phyloP scores from a whole-genome alignment of 2,113 vertebrate species.

The Albula glossodonta region DNA sequence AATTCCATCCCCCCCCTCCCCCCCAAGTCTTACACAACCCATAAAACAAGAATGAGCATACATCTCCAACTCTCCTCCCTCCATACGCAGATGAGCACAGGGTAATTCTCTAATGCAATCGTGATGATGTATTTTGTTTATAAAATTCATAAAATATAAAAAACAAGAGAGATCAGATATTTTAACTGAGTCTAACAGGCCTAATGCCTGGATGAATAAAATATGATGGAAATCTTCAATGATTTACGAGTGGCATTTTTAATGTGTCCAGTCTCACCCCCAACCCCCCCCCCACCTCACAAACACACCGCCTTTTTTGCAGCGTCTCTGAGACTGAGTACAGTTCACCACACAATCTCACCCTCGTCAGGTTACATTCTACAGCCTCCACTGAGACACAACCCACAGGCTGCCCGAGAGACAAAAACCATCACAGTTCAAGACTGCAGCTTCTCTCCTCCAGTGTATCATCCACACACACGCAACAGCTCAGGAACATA shows the following conservation, averaged over 20 bases:
- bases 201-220: neutral
- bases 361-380: neutral
- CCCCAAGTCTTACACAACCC: neutral
- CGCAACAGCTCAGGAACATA: neutral
- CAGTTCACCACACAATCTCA: neutral
- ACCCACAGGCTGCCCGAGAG: neutral
- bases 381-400: neutral
- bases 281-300: too few relatives aligned
- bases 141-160: neutral
- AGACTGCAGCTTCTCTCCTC: neutral
- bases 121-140: neutral
- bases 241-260: constrained; percentile 2
- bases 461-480: neutral
- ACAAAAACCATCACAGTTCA: neutral
- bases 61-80: neutral
- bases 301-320: neutral
- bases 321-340: neutral
- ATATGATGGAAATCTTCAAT: neutral
- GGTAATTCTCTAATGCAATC: neutral
- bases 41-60: neutral
- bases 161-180: neutral
- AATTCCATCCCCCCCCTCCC: neutral
- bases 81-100: neutral
- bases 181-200: neutral
- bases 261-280: neutral